Conservation (phyloP, 2,113 vertebrate species). For the Neomonachus schauinslandi region DNA sequence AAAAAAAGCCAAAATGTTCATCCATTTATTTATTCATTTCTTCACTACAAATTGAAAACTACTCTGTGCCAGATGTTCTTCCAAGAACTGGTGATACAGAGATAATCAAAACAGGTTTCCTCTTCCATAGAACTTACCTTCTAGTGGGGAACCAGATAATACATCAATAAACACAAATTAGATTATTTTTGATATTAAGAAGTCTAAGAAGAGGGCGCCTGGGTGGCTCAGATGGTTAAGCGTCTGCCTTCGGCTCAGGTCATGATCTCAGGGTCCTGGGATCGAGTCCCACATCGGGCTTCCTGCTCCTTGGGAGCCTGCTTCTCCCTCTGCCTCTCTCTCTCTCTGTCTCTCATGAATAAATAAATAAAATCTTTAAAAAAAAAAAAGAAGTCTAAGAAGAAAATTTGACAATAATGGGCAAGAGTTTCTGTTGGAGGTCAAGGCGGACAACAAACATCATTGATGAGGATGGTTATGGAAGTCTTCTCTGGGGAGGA, state of each 20-base stretch:
- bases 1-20: not conserved
- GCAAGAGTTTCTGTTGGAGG: fast-evolving
- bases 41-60: not conserved
- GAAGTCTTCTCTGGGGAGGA: too few relatives aligned
- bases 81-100: not conserved
- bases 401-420: not conserved
- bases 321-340: too few relatives aligned
- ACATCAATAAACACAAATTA: not conserved
- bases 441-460: not conserved
- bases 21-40: not conserved
- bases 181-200: not conserved
- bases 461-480: not conserved
- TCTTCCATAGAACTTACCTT: not conserved
- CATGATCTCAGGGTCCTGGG: too few relatives aligned
- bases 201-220: not conserved
- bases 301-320: too few relatives aligned
- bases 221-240: too few relatives aligned
- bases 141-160: not conserved
- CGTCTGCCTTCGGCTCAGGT: too few relatives aligned
- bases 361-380: too few relatives aligned
- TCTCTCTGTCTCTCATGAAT: too few relatives aligned
- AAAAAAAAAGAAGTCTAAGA: not conserved
- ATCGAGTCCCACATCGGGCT: too few relatives aligned
- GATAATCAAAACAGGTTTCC: not conserved
- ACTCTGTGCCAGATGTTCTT: too few relatives aligned